phyloP scores from a whole-genome alignment of 23 tunicate genomes.

The Oikopleura dioica region DNA sequence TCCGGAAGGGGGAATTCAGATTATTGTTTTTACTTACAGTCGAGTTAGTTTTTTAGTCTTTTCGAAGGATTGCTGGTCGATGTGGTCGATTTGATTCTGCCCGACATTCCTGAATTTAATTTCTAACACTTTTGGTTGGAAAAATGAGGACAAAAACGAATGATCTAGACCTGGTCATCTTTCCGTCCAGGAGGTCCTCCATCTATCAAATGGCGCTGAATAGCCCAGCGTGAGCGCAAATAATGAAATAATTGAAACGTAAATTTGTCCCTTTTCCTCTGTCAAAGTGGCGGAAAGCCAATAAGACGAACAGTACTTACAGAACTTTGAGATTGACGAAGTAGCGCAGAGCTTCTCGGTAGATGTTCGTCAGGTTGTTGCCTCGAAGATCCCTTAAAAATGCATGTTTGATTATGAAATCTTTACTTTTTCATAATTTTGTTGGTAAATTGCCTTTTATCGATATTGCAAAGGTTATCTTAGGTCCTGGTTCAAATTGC shows the following conservation, averaged over 20 bases:
- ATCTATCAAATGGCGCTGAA: background rate
- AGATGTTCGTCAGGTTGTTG: background rate
- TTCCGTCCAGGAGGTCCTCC: background rate
- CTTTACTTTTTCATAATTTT: no score
- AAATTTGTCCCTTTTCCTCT: background rate
- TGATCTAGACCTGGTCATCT: no score
- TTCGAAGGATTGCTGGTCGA: background rate
- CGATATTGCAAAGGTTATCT: no score
- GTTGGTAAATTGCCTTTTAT: no score
- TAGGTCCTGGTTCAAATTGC: no score
- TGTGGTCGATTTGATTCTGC: background rate
- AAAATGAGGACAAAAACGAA: background rate
- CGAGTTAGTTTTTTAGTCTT: background rate
- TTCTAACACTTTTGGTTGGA: background rate
- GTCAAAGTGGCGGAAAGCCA: constrained; percentile 5
- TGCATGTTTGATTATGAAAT: no score
- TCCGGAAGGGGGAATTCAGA: background rate
- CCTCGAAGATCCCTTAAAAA: background rate
- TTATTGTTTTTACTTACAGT: no score
- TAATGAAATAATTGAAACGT: background rate
- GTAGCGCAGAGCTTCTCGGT: background rate
- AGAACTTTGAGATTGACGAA: background rate
- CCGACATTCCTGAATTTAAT: background rate
- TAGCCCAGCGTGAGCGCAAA: background rate
- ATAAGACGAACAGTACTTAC: background rate